Evolutionary conservation across 2,888 invertebrate genomes (phyloP).

Genomic region (Corythucha ciliata): DNA sequence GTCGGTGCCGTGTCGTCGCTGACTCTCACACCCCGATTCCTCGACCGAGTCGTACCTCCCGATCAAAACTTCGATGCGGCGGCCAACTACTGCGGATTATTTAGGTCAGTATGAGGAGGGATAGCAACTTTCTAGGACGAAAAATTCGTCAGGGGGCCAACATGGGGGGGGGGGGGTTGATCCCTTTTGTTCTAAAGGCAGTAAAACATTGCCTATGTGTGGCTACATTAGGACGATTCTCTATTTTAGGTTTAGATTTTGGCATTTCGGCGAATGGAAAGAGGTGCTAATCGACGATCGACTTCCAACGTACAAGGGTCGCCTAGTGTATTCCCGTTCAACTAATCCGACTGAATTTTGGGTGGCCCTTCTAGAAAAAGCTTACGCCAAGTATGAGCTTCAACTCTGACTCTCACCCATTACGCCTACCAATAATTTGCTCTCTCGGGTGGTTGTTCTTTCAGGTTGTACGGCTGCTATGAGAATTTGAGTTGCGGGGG

Average conservation of each 20-base stretch:
- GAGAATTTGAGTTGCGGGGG: slow-evolving; percentile 52
- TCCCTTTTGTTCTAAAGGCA: too few species aligned
- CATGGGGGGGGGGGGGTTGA: too few species aligned
- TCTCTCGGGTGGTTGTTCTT: slow-evolving; percentile 15
- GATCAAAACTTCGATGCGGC: slow-evolving; percentile 54
- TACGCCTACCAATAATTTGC: slow-evolving; percentile 1
- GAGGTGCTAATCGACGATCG: slow-evolving; percentile 67
- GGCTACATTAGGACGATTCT: too few species aligned
- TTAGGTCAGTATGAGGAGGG: slow-evolving; percentile 46
- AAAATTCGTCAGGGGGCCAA: too few species aligned
- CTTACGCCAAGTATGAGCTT: slow-evolving; percentile 63
- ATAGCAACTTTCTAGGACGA: too few species aligned
- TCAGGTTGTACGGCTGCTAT: slow-evolving; percentile 60
- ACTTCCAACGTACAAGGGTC: slow-evolving; percentile 58
- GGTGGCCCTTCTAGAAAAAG: slow-evolving; percentile 68
- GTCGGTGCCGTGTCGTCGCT: slow-evolving; percentile 57
- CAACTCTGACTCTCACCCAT: neutral
- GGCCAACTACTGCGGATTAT: slow-evolving; percentile 53
- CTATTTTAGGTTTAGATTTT: slow-evolving; percentile 58
- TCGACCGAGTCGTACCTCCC: slow-evolving; percentile 57
- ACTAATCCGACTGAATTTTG: slow-evolving; percentile 61
- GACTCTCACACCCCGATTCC: slow-evolving; percentile 55
- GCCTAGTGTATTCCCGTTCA: slow-evolving; percentile 53
- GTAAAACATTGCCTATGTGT: too few species aligned
- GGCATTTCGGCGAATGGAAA: slow-evolving; percentile 71